Base-by-base conservation (phyloP, 2,113 vertebrate genomes). In the Picathartes gymnocephalus region DNA sequence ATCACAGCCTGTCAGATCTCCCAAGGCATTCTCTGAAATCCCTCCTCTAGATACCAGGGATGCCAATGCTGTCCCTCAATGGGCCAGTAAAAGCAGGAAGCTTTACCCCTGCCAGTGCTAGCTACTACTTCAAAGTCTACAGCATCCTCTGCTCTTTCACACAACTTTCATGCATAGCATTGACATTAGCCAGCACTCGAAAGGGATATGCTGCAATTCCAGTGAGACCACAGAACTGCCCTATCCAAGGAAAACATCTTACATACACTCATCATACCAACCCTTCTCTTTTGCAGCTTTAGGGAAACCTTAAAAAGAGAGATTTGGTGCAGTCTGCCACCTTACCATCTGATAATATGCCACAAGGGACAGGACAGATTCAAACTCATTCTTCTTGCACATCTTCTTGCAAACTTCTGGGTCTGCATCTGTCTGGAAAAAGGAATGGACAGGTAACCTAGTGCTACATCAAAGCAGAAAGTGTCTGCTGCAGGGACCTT, bases 331-430 rank as follows among this genome's bases (percentile, higher is more conserved):
- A 31, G 62, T 80, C 33, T 83, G 57, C 30, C 86, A 53, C 44
- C 98, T 98, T 97, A 99, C 99, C 99, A 99, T 99, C 97, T 99
- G 99, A 96, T 99, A 99, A 96, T 99, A 99, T 0, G 99, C 98
- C 91, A 99, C 99, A 47, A 99, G 98, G 35, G 99, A 99, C 79
- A 99, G 90, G 74, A 99, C 98, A 1, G 99, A 98, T 96, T 99
- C 99, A 48, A 97, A 99, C 33, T 99, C 95, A 61, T 99, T 99
- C 96, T 97, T 97, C 97, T 98, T 99, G 97, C 99, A 99, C 99
- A 99, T 99, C 95, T 98, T 99, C 97, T 99, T 99, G 96, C 99
- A 99, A 96, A 99, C 99, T 96, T 98, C 99, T 73, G 99, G 99
- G 97, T 99, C 99, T 69, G 99, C 99, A 76, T 99, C 99, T 13